phyloP scores from a whole-genome alignment of 2,888 invertebrate species.

The Tineola bisselliella region DNA sequence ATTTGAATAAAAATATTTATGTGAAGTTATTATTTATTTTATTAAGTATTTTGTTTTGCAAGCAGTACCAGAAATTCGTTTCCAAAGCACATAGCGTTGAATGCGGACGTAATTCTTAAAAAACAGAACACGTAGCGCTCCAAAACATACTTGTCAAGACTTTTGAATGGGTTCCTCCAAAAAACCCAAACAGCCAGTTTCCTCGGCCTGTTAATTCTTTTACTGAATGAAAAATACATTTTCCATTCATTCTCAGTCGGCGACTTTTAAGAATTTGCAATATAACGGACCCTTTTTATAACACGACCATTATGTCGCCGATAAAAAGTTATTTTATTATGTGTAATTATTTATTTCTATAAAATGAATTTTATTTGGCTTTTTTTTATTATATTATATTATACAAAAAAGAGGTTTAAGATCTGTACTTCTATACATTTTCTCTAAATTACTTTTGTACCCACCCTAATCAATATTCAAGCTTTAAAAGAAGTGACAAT shows the following conservation, averaged over 20 bases:
- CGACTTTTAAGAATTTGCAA: neutral
- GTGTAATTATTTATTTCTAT: neutral
- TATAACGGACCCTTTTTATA: neutral
- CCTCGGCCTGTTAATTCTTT: conserved; percentile 5
- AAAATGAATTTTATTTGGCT: too few relatives aligned
- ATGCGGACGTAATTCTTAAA: conserved; percentile 38
- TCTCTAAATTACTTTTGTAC: too few relatives aligned
- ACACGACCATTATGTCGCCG: neutral
- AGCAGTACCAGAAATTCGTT: conserved; percentile 23
- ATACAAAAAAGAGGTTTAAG: too few relatives aligned
- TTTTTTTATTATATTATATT: too few relatives aligned
- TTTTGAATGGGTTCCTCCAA: conserved; percentile 21
- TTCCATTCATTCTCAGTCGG: conserved; percentile 1
- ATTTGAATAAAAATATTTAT: too few relatives aligned
- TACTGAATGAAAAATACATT: conserved; percentile 10
- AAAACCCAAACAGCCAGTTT: conserved; percentile 16
- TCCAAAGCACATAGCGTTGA: conserved; percentile 37
- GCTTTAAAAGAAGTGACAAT: too few relatives aligned
- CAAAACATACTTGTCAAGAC: conserved; percentile 16
- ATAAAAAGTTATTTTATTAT: neutral
- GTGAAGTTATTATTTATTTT: neutral
- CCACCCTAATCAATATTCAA: too few relatives aligned
- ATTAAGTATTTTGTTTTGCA: too few relatives aligned
- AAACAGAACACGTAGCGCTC: conserved; percentile 27
- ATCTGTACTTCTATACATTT: too few relatives aligned